These are phyloP conservation scores for Henricia sp. DNA, from an alignment of 53 echinoderm and acorn worm species.

Conservation along the genomic window DNA sequence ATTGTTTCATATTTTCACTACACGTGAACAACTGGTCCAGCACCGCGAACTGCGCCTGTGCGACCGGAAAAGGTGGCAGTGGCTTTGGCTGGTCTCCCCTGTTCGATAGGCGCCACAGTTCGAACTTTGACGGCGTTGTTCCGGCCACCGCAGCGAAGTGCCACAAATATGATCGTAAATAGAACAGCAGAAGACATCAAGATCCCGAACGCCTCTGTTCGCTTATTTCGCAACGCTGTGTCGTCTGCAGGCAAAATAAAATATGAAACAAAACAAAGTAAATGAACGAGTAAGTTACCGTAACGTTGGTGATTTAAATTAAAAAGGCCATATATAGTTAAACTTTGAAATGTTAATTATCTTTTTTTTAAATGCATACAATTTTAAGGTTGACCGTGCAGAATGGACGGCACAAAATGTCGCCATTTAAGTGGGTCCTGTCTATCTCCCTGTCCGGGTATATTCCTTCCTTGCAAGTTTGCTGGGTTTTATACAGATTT, in stretches of 20 bases:
- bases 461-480: no score
- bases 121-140: slow-evolving; percentile 9
- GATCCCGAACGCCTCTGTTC: slow-evolving; percentile 61
- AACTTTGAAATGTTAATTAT: no score
- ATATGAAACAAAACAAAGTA: background rate
- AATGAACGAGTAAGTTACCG: no score
- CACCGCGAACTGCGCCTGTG: background rate
- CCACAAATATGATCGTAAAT: slow-evolving; percentile 59
- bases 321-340: no score
- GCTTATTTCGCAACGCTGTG: background rate
- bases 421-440: no score
- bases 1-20: no score
- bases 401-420: no score
- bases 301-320: no score
- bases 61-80: slow-evolving; percentile 26
- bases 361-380: no score
- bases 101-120: background rate
- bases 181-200: slow-evolving; percentile 46
- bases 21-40: slow-evolving; percentile 26
- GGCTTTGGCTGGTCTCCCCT: slow-evolving; percentile 5
- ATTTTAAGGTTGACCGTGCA: no score
- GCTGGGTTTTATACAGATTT: no score
- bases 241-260: slow-evolving; percentile 3
- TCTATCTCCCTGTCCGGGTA: no score
- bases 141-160: slow-evolving; percentile 53